Base-by-base conservation (phyloP, 37 sponge, comb jelly and placozoan species). In the Crambe crambe region DNA sequence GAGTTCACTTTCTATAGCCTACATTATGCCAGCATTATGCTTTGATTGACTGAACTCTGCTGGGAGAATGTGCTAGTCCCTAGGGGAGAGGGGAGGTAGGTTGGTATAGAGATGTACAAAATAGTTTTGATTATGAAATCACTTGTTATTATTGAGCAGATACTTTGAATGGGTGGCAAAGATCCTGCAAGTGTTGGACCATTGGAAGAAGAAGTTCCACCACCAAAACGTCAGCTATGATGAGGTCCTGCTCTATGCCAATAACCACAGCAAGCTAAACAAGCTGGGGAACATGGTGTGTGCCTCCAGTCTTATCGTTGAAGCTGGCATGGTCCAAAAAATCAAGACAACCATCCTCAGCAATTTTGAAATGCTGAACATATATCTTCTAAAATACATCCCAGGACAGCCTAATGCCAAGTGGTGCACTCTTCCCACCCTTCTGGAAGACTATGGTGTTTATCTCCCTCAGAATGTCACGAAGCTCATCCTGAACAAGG, bases 81-180 rank as follows among this genome's bases (percentile, higher is more conserved):
- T n/a, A n/a, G n/a, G n/a, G n/a, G n/a, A n/a, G n/a, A n/a, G n/a
- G n/a, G n/a, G n/a, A n/a, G n/a, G n/a, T n/a, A n/a, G n/a, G n/a
- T n/a, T n/a, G n/a, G n/a, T n/a, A n/a, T n/a, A n/a, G n/a, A n/a
- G n/a, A n/a, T n/a, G n/a, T n/a, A n/a, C n/a, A n/a, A n/a, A n/a
- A n/a, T n/a, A n/a, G n/a, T n/a, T n/a, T n/a, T n/a, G n/a, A 44
- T 39, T 65, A 6, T 67, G 79, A 37, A 39, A 61, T 37, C 32
- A 23, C 15, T 75, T 72, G 29, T 51, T 77, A 17, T 0, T 1
- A 6, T 0, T 3, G 2, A 42, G 3, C 47, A 83, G 57, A 59
- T 88, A 82, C 29, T 88, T 82, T 77, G 61, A 82, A 42, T 88
- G 89, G 89, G 59, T 88, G 1, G 38, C 51, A 23, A 31, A 61